phyloP scores from a whole-genome alignment of 2,797 vertebrate species.

The Vespertilio murinus region DNA sequence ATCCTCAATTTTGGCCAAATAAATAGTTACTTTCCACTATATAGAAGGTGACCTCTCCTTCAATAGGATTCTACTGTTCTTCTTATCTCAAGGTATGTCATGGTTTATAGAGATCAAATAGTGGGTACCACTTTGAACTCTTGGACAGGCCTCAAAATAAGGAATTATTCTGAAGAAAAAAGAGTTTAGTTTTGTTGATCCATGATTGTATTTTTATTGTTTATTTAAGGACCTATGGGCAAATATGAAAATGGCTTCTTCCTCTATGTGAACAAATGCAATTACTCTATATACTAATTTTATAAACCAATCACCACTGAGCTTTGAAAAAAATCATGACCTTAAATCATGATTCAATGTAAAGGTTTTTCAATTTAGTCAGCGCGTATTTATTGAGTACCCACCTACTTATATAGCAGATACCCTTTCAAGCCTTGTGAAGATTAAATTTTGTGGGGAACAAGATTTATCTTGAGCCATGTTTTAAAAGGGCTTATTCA shows the following conservation, averaged over 20 bases:
- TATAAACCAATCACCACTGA: background rate
- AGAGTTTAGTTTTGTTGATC: background rate
- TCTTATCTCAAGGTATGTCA: background rate
- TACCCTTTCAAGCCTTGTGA: background rate
- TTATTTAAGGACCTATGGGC: background rate
- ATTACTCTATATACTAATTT: background rate
- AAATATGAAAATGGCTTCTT: constrained; percentile 1
- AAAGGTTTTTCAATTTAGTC: background rate
- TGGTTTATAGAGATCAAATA: background rate
- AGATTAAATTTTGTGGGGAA: background rate
- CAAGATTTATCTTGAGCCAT: background rate
- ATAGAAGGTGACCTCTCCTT: background rate
- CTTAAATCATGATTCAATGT: background rate
- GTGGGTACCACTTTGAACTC: background rate
- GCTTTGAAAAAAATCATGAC: background rate
- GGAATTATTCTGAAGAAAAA: background rate
- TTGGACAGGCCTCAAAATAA: background rate
- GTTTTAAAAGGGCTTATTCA: background rate
- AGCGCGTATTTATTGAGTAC: background rate
- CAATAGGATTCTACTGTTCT: constrained; percentile 7
- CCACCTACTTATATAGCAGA: background rate
- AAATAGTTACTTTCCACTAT: background rate
- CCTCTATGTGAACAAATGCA: background rate
- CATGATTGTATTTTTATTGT: background rate
- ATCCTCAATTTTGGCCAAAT: background rate